Conservation (phyloP, 2,888 invertebrate genomes). For the Drosophila bunnanda region DNA sequence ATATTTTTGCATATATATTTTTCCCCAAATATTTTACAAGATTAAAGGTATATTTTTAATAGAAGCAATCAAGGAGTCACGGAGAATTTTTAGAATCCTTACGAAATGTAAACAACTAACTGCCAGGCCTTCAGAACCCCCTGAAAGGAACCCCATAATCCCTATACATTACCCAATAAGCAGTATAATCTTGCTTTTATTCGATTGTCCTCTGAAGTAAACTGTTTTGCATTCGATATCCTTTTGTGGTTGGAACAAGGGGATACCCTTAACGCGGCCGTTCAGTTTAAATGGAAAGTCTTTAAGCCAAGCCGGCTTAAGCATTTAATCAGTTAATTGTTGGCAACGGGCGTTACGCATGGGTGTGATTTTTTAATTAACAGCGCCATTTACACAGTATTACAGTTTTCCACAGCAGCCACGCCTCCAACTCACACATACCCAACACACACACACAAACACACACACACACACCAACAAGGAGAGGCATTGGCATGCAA, state of each 20-base stretch:
- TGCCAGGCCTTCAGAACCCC: background rate
- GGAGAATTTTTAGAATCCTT: no score
- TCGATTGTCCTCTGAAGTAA: constrained; percentile 15
- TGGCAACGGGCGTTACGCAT: constrained; percentile 39
- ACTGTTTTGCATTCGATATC: constrained; percentile 17
- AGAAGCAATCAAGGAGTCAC: no score
- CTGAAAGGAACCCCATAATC: background rate
- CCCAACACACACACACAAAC: background rate
- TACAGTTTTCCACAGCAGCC: constrained; percentile 47
- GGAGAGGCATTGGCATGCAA: constrained; percentile 10
- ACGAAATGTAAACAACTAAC: background rate
- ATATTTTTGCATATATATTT: no score
- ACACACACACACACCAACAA: no score
- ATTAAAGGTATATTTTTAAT: no score
- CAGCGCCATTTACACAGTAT: constrained; percentile 77
- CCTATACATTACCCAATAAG: background rate
- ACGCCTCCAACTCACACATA: constrained; percentile 4
- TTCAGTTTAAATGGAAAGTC: constrained; percentile 19
- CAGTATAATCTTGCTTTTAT: background rate
- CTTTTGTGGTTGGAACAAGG: background rate
- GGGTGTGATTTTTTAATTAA: constrained; percentile 72
- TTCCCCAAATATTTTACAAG: no score
- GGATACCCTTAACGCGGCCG: background rate
- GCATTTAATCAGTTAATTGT: constrained; percentile 79
- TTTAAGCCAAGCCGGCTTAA: constrained; percentile 66